Evolutionary conservation across 2,113 vertebrate genomes (phyloP), one percentile per base, ranked within the genome.

Genomic region (Nycticorax nycticorax): DNA sequence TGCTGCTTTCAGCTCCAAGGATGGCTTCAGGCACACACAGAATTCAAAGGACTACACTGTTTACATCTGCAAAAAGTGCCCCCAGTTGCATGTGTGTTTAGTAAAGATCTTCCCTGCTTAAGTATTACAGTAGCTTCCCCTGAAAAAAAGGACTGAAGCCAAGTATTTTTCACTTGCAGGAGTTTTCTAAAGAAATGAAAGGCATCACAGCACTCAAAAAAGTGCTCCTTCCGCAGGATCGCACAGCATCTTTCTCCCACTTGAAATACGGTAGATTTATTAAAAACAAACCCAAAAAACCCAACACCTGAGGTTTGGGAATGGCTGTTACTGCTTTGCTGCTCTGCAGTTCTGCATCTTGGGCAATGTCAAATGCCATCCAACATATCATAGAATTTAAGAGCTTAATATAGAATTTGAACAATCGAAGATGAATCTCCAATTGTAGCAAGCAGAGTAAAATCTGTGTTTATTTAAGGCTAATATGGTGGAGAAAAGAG

Each of bases 401-500:
- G 22, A 85, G 57, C 35, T 87, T 59, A 79, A 89, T 37, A 82
- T 0, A 62, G 39, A 94, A 82, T 30, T 68, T 69, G 64, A 93
- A 89, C 33, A 94, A 33, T 14, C 84, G 63, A 77, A 93, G 63
- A 91, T 59, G 22, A 68, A 88, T 53, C 79, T 62, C 23, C 28
- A 53, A 55, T 37, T 59, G 47, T 17, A 83, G 47, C 3, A 14
- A 93, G 37, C 47, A 95, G 24, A 87, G 12, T 57, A 94, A 82
- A 69, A 94, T 91, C 80, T 93, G 89, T 94, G 89, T 93, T 94
- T 95, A 81, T 89, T 95, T 95, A 94, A 94, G 86, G 17, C 59
- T 93, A 93, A 93, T 80, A 92, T 28, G 62, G 60, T 85, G n/a
- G 53, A 95, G 74, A 92, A 95, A 50, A 94, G 80, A 87, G 84